These are phyloP conservation scores for Micromussa lordhowensis DNA, from an alignment of 92 coral and sea anemone species.

Conservation along the genomic window DNA sequence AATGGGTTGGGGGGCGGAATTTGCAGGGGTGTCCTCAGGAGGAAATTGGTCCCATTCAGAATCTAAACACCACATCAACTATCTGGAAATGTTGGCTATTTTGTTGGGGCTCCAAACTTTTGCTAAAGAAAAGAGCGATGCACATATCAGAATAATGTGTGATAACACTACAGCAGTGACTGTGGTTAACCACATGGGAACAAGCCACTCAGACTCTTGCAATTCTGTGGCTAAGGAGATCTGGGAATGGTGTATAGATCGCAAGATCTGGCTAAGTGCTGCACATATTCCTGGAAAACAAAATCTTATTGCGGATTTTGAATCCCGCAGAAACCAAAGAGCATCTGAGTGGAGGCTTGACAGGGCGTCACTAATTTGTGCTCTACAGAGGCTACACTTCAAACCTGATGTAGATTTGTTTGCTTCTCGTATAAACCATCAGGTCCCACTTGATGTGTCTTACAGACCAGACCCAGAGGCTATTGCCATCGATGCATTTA, in stretches of 20 bases:
- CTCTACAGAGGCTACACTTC: constrained; percentile 11
- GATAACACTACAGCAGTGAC: constrained; percentile 56
- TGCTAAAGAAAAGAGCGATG: neutral
- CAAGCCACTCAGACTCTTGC: constrained; percentile 50
- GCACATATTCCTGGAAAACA: constrained; percentile 51
- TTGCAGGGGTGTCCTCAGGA: constrained; percentile 17
- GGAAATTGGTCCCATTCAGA: constrained; percentile 42
- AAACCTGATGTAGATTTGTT: constrained; percentile 35
- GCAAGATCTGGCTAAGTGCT: constrained; percentile 25
- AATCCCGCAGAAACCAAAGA: neutral
- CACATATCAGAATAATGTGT: neutral
- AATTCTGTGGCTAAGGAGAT: constrained; percentile 40
- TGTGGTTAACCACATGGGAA: constrained; percentile 59
- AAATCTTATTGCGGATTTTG: neutral
- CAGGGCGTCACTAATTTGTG: neutral
- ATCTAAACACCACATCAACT: no score
- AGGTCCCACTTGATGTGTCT: constrained; percentile 22
- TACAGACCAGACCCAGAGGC: constrained; percentile 48
- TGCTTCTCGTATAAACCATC: constrained; percentile 46
- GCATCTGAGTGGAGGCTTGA: no score
- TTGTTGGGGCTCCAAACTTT: constrained; percentile 28
- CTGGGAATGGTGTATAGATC: constrained; percentile 60
- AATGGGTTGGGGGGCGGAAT: constrained; percentile 51
- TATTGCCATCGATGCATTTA: constrained; percentile 34
- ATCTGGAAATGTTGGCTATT: constrained; percentile 52